These are phyloP conservation scores for Nemoura dubitans DNA, from an alignment of 2,888 invertebrate species.

Conservation along the genomic window DNA sequence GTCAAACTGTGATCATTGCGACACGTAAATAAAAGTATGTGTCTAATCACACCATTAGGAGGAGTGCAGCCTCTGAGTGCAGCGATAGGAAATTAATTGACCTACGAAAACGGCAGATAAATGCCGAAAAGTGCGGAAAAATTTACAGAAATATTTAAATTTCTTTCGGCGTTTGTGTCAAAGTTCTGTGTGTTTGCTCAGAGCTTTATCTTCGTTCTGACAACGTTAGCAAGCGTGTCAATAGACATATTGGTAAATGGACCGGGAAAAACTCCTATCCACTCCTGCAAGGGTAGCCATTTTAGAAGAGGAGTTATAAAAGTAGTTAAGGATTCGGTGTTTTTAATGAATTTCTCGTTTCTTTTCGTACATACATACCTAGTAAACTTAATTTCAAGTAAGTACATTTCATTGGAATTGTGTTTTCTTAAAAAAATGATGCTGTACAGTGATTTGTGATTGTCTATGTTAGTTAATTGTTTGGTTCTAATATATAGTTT, in stretches of 20 bases:
- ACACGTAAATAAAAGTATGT: background rate
- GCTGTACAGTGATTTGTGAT: background rate
- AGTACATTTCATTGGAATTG: background rate
- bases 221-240: no score
- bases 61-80: background rate
- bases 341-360: background rate
- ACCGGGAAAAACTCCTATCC: no score
- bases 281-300: background rate
- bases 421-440: background rate
- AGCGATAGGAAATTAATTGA: no score
- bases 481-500: background rate
- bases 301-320: background rate
- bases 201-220: no score
- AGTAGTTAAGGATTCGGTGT: background rate
- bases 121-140: no score
- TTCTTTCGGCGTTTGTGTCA: no score
- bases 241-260: no score
- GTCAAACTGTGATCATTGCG: background rate
- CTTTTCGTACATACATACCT: background rate
- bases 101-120: no score
- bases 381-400: background rate
- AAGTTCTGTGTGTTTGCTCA: no score
- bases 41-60: background rate
- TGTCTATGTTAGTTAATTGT: background rate
- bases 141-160: no score